These are phyloP conservation scores for Cromileptes altivelis DNA, from an alignment of 2,113 vertebrate genomes.

Conservation along the genomic window DNA sequence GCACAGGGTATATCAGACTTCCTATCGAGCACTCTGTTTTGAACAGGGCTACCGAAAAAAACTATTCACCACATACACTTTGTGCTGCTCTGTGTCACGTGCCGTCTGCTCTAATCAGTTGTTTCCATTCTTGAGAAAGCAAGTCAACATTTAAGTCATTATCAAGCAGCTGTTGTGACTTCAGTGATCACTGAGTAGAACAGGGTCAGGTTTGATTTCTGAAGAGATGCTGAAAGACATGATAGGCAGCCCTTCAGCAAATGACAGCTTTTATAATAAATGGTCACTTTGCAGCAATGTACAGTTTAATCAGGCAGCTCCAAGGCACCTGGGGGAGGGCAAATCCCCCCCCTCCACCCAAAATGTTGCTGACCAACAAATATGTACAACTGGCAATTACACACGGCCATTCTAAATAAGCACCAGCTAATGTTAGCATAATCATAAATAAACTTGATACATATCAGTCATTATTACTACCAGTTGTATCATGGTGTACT, in stretches of 20 bases:
- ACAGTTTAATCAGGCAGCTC: background rate
- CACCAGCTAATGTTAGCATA: too few relatives aligned
- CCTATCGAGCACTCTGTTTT: constrained; percentile 74
- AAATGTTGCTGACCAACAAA: too few relatives aligned
- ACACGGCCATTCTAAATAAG: too few relatives aligned
- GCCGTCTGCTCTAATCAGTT: constrained; percentile 40
- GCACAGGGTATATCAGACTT: constrained; percentile 77
- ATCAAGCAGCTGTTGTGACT: constrained; percentile 21
- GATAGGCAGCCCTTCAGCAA: background rate
- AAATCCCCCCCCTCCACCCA: too few relatives aligned
- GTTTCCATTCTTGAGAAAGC: constrained; percentile 42
- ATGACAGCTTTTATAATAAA: background rate
- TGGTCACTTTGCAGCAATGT: background rate
- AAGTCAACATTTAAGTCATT: constrained; percentile 43
- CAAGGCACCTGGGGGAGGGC: too few relatives aligned
- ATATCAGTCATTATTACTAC: too few relatives aligned
- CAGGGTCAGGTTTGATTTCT: background rate
- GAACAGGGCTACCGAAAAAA: constrained; percentile 48
- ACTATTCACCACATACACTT: constrained; percentile 25
- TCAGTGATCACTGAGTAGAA: background rate
- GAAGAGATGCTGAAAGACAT: background rate
- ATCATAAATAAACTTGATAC: too few relatives aligned
- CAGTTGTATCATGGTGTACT: too few relatives aligned
- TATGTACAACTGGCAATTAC: too few relatives aligned
- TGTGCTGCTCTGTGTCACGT: constrained; percentile 40